phyloP scores from a whole-genome alignment of 2,113 vertebrate species.

The Oceanites oceanicus region DNA sequence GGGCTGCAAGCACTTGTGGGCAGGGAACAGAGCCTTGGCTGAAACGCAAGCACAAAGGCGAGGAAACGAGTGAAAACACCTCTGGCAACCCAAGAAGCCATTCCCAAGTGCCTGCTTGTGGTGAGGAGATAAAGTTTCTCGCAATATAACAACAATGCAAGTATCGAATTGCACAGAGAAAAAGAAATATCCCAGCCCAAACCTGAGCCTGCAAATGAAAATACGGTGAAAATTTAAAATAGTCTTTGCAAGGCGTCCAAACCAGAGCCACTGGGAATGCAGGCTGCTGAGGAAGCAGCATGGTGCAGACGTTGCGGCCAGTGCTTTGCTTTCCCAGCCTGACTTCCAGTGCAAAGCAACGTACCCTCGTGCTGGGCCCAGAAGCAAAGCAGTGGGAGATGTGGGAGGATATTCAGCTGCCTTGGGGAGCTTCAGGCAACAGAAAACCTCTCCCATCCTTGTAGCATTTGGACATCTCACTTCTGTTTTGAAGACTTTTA shows the following conservation, averaged over 20 bases:
- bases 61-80: background rate
- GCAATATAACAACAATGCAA: background rate
- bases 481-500: background rate
- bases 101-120: background rate
- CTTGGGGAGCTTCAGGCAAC: background rate
- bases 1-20: background rate
- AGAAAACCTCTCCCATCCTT: background rate
- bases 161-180: background rate
- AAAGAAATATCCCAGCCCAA: background rate
- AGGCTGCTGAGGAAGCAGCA: background rate
- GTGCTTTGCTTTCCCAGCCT: background rate
- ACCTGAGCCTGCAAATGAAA: background rate
- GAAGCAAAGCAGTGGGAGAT: background rate
- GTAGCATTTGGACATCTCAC: background rate
- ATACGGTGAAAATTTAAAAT: background rate
- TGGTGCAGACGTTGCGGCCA: rapidly evolving
- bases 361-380: background rate
- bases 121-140: background rate
- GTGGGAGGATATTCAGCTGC: background rate
- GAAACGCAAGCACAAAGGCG: background rate
- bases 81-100: background rate
- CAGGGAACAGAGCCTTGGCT: background rate
- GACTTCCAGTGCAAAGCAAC: rapidly evolving
- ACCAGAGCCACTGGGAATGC: background rate
- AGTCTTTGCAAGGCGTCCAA: background rate